Percentiles rank a stretch among this genome's conserved stretches.
Conservation (phyloP, 2,113 vertebrate species). For the Neogobius melanostomus region DNA sequence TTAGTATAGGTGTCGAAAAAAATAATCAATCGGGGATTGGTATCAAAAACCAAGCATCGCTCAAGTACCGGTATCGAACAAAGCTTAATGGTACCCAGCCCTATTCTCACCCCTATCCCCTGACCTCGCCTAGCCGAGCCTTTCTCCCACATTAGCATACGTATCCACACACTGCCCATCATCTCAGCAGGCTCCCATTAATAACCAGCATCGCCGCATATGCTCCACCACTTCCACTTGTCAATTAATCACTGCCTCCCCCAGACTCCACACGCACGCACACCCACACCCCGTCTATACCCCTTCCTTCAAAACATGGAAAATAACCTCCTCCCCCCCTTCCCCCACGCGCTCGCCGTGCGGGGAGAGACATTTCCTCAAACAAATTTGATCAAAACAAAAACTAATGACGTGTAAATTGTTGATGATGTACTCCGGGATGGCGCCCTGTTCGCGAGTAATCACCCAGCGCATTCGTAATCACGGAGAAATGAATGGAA, state of each 20-base stretch:
- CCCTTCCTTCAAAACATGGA: conserved; percentile 62
- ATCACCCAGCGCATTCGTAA: conserved; percentile 73
- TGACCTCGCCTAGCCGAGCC: neutral
- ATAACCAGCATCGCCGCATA: conserved; percentile 13
- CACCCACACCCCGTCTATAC: conserved; percentile 35
- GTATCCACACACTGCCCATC: conserved; percentile 30
- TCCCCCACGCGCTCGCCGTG: conserved; percentile 51
- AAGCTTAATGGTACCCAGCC: no score
- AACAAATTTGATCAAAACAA: conserved; percentile 82
- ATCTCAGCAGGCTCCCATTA: conserved; percentile 15
- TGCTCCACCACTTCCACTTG: conserved; percentile 17
- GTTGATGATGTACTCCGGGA: conserved; percentile 76
- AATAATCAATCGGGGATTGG: no score
- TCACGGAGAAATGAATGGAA: conserved; percentile 75
- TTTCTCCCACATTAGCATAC: conserved; percentile 39
- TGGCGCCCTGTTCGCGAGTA: conserved; percentile 58
- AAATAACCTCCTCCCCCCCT: conserved; percentile 58
- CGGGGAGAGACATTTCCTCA: conserved; percentile 70
- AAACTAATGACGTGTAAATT: conserved; percentile 82
- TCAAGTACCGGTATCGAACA: no score
- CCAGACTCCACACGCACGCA: conserved; percentile 25
- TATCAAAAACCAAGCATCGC: no score
- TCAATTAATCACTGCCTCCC: conserved; percentile 69
- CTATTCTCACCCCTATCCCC: neutral
- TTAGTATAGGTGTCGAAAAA: no score